Evolutionary conservation across 2,888 invertebrate genomes (phyloP).

Genomic region (Caenorhabditis wallacei): DNA sequence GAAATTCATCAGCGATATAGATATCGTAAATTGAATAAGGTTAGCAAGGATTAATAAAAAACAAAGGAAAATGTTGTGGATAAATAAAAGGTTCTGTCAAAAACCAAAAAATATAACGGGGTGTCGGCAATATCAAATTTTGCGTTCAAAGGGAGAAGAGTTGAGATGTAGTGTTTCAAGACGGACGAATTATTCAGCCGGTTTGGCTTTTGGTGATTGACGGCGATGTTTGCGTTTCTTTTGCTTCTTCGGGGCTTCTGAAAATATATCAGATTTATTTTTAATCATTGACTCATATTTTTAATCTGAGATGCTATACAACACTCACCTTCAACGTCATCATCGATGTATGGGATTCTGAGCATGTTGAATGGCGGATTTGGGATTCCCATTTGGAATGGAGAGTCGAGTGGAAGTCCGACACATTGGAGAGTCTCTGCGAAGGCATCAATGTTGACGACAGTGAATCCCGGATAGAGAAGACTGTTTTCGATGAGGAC

Average conservation of each 20-base stretch:
- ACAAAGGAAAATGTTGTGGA: not conserved
- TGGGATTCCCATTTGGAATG: slow-evolving; percentile 66
- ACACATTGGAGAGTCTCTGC: slow-evolving; percentile 57
- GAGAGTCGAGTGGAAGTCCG: slow-evolving; percentile 53
- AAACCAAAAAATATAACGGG: not conserved
- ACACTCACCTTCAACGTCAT: slow-evolving; percentile 57
- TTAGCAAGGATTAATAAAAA: not conserved
- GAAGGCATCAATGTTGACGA: slow-evolving; percentile 65
- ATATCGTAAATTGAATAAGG: not conserved
- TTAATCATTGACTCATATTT: no score
- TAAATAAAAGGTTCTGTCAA: not conserved
- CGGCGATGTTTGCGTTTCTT: not conserved
- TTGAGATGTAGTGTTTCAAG: not conserved
- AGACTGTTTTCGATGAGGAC: slow-evolving; percentile 49
- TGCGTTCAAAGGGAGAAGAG: slow-evolving; percentile 10
- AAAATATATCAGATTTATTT: not conserved
- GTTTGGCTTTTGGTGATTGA: not conserved
- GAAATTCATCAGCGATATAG: not conserved
- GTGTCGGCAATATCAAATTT: not conserved
- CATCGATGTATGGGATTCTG: slow-evolving; percentile 67
- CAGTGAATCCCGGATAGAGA: slow-evolving; percentile 61
- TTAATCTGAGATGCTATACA: not conserved
- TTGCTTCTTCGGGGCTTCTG: not conserved
- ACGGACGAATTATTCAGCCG: not conserved
- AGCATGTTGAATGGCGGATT: slow-evolving; percentile 62